Conservation (phyloP, 2,797 vertebrate genomes). For the Ispidina lecontei region DNA sequence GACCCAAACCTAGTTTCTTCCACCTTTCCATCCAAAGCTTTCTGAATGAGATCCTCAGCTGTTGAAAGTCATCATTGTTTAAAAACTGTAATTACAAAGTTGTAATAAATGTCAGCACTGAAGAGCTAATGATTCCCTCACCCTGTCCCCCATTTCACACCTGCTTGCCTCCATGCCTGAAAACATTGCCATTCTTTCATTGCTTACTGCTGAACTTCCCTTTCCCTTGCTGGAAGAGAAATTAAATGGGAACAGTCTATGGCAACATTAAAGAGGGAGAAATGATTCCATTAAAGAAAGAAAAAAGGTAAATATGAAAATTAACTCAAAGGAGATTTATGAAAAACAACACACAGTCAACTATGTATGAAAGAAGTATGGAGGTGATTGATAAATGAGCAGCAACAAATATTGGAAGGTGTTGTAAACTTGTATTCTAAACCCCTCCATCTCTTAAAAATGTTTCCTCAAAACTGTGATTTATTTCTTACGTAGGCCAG, state of each 20-base stretch:
- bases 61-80: background rate
- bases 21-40: background rate
- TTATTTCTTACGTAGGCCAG: background rate
- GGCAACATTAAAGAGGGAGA: background rate
- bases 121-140: background rate
- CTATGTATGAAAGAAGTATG: background rate
- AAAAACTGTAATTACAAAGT: background rate
- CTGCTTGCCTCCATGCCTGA: background rate
- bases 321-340: background rate
- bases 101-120: background rate
- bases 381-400: background rate
- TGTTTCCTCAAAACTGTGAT: background rate
- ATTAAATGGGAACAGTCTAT: background rate
- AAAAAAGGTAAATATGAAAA: background rate
- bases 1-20: background rate
- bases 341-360: background rate
- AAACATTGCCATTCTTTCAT: background rate
- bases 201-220: background rate
- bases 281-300: background rate
- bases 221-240: background rate
- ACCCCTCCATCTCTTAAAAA: background rate
- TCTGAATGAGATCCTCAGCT: background rate
- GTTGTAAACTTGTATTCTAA: background rate
- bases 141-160: background rate
- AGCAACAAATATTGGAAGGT: background rate